Evolutionary conservation across 2,797 vertebrate genomes (phyloP).

Genomic region (Brachyrhaphis roseni): DNA sequence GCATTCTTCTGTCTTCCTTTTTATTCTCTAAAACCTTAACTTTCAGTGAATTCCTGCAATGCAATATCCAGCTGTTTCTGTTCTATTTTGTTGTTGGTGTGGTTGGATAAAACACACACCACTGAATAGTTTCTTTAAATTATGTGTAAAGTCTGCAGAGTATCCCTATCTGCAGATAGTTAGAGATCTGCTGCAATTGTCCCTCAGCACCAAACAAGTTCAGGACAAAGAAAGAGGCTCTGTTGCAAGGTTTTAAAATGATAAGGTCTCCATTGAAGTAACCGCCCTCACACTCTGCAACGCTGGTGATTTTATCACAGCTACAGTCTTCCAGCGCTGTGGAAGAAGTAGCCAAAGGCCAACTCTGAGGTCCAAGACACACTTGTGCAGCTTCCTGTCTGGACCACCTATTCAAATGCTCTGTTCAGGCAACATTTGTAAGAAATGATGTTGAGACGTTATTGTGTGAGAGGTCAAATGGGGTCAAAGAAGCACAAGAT

Average conservation of each 20-base stretch:
- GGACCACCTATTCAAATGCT: slow-evolving; percentile 67
- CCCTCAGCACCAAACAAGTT: not conserved
- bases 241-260: slow-evolving; percentile 11
- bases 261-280: slow-evolving; percentile 16
- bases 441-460: slow-evolving; percentile 49
- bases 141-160: slow-evolving; percentile 38
- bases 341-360: slow-evolving; percentile 30
- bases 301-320: slow-evolving; percentile 46
- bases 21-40: not conserved
- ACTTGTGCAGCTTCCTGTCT: slow-evolving; percentile 66
- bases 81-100: not conserved
- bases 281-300: slow-evolving; percentile 24
- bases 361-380: slow-evolving; percentile 59
- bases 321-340: slow-evolving; percentile 45
- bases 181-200: slow-evolving; percentile 10
- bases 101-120: not conserved
- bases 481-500: slow-evolving; percentile 67
- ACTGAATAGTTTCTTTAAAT: slow-evolving; percentile 1
- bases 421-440: slow-evolving; percentile 61
- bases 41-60: not conserved
- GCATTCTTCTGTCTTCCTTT: not conserved
- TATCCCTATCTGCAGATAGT: slow-evolving; percentile 36
- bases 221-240: slow-evolving; percentile 7
- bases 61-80: not conserved
- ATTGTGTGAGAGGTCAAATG: slow-evolving; percentile 72